Conservation (phyloP, 2,888 invertebrate species). For the Oxycera nigricornis region DNA sequence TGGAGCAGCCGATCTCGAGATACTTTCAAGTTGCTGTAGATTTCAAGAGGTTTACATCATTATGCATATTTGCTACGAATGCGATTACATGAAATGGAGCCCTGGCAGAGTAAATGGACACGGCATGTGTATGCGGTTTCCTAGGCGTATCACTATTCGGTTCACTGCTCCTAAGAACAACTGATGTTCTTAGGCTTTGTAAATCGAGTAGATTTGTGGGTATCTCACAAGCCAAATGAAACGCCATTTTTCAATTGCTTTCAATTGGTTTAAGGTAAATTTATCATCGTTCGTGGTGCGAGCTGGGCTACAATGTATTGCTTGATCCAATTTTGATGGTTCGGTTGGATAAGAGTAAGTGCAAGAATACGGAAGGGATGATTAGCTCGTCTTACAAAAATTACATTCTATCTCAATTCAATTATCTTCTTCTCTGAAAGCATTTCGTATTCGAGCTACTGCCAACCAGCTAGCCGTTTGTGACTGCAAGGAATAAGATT, state of each 20-base stretch:
- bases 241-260: slow-evolving; percentile 9
- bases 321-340: not conserved
- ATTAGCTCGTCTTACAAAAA: no score
- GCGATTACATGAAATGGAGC: not conserved
- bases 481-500: not conserved
- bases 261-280: slow-evolving; percentile 13
- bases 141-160: not conserved
- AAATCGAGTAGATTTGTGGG: not conserved
- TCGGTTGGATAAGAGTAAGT: not conserved
- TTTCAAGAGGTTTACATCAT: not conserved
- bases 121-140: not conserved
- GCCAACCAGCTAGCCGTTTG: not conserved
- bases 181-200: not conserved
- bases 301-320: no score
- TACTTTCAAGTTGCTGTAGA: not conserved
- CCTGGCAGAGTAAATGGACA: slow-evolving; percentile 8
- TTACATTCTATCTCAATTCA: not conserved
- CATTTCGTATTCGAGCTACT: not conserved
- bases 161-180: slow-evolving; percentile 17
- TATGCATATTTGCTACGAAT: not conserved
- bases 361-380: not conserved
- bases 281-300: no score
- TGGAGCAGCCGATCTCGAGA: not conserved
- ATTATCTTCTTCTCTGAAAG: not conserved
- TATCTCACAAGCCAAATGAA: not conserved